Base-by-base conservation (phyloP, 1,140 invertebrate species). In the Drosophila cardini region DNA sequence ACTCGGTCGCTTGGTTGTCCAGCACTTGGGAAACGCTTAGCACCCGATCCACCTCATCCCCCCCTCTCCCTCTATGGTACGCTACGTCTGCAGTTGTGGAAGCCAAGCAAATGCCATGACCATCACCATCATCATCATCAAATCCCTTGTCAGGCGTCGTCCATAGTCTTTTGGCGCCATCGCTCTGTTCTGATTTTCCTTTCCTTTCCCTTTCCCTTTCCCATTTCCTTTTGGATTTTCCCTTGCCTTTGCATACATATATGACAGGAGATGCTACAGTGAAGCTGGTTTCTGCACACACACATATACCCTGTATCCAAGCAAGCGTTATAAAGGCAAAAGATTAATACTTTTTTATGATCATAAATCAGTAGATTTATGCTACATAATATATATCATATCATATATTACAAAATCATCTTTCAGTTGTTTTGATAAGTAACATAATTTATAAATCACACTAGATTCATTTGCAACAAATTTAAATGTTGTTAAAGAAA, bases 101-200 rank as follows among this genome's bases (percentile, higher is more conserved):
- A 60, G 56, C 50, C 61, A 34, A 57, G 63, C 61, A 65, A 76
- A 56, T 65, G 65, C 71, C 71, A 75, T 18, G 48, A 61, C 53
- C 64, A 53, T 72, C 69, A 67, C 53, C 64, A 53, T 72, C 69
- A 67, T 45, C 52, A 74, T 78, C 56, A 60, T 55, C 56, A 69
- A 72, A 72, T 72, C 63, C 55, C 70, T 73, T 34, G 36, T 58
- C 52, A 53, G 11, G 63, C 58, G 18, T 13, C 30, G 7, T 11
- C 50, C 50, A 38, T 18, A 64, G 38, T 72, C 63, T 38, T 36
- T 46, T 60, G 64, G 56, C 64, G 38, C 48, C 70, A 46, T 38
- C 30, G 46, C 48, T 68, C 13, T 63, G 68, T 46, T 43, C 8
- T 70, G 64, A 55, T 46, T 61, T 43, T 55, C 53, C 48, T 61